A percentile compares a stretch with the other conserved stretches of the same genome.
Conservation (phyloP, 2,113 vertebrate genomes). For the Actinemys pallida region DNA sequence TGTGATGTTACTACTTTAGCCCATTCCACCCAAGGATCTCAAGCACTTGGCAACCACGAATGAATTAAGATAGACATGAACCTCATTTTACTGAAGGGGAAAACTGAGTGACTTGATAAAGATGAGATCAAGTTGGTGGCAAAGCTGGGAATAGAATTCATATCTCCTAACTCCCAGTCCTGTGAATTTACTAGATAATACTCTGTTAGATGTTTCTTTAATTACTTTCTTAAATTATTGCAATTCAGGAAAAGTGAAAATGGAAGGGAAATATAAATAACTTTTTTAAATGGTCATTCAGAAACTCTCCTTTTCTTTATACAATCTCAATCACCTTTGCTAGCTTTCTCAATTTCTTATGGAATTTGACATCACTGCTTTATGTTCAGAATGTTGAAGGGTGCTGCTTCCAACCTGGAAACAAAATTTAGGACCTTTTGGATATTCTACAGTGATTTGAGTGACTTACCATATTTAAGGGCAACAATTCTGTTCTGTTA, state of each 20-base stretch:
- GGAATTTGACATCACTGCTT: conserved; percentile 49
- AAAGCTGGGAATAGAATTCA: conserved; percentile 52
- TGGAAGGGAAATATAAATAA: conserved; percentile 52
- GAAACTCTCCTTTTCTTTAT: conserved; percentile 54
- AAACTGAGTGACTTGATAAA: conserved; percentile 23
- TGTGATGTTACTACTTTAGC: neutral
- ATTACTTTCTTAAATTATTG: neutral
- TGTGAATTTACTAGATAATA: neutral
- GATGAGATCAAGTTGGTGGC: conserved; percentile 43
- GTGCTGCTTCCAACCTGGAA: conserved; percentile 46
- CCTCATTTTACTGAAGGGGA: neutral
- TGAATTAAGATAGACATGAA: neutral
- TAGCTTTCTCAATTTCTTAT: conserved; percentile 8
- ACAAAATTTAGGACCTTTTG: conserved; percentile 59
- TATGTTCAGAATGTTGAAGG: conserved; percentile 54
- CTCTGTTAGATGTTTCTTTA: neutral
- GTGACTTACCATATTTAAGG: conserved; percentile 31
- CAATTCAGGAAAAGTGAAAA: conserved; percentile 21
- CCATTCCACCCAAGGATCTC: neutral
- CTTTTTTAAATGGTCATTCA: conserved; percentile 37
- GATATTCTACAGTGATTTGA: conserved; percentile 52
- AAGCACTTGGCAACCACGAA: neutral
- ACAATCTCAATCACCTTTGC: conserved; percentile 34
- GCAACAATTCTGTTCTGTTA: accelerated
- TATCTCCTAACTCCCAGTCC: conserved; percentile 7